Conservation (phyloP, 1,140 invertebrate genomes). For the honey bee (Apis mellifera) region DNA sequence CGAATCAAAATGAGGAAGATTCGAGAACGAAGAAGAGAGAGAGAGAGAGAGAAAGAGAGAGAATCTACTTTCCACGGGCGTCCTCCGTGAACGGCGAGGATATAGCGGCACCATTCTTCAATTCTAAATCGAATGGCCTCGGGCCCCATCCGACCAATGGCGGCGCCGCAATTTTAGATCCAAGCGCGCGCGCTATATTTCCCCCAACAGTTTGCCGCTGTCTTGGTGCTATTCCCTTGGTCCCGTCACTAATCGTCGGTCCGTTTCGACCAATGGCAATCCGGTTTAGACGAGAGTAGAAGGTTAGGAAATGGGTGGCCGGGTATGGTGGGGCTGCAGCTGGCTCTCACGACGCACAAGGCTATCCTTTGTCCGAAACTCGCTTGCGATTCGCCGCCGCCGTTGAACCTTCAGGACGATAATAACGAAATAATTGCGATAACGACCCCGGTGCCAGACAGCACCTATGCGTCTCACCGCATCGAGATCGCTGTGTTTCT, state of each 20-base stretch:
- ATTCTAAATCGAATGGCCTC: slow-evolving; percentile 76
- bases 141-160: slow-evolving; percentile 66
- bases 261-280: slow-evolving; percentile 72
- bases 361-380: slow-evolving; percentile 78
- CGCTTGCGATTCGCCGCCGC: slow-evolving; percentile 56
- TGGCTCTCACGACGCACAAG: slow-evolving; percentile 68
- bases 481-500: neutral
- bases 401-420: slow-evolving; percentile 47
- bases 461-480: slow-evolving; percentile 1
- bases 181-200: slow-evolving; percentile 41
- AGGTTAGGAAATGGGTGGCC: slow-evolving; percentile 70
- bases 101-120: slow-evolving; percentile 73
- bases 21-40: slow-evolving; percentile 41
- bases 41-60: neutral
- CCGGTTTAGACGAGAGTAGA: slow-evolving; percentile 65
- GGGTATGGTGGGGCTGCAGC: slow-evolving; percentile 64
- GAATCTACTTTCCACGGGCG: slow-evolving; percentile 58
- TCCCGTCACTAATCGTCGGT: slow-evolving; percentile 70
- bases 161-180: slow-evolving; percentile 60
- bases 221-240: slow-evolving; percentile 52
- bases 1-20: slow-evolving; percentile 52
- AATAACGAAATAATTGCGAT: slow-evolving; percentile 61
- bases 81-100: slow-evolving; percentile 54
- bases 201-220: slow-evolving; percentile 33
- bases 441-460: slow-evolving; percentile 35